phyloP scores from a whole-genome alignment of 37 sponge, comb jelly and placozoan genomes.

The Spongilla lacustris region DNA sequence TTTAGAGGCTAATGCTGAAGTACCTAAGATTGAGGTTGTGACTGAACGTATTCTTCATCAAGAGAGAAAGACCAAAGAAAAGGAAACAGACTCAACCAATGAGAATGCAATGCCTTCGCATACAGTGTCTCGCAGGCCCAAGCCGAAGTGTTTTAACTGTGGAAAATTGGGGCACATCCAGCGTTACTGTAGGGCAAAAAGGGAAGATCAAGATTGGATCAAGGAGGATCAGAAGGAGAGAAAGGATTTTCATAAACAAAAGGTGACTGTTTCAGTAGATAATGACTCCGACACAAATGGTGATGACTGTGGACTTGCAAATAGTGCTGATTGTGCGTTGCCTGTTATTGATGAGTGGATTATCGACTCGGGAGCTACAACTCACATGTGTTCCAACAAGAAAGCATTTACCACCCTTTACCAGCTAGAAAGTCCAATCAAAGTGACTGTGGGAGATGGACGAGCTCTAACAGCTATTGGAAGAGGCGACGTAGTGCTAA shows the following conservation, averaged over 20 bases:
- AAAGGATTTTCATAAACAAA: constrained; percentile 8
- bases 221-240: not conserved
- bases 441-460: constrained; percentile 61
- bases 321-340: constrained; percentile 17
- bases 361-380: constrained; percentile 65
- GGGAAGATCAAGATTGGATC: constrained; percentile 7
- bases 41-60: constrained; percentile 46
- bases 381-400: constrained; percentile 45
- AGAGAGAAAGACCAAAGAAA: constrained; percentile 40
- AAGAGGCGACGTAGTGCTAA: constrained; percentile 27
- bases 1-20: constrained; percentile 51
- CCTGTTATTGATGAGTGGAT: constrained; percentile 37
- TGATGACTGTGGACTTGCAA: constrained; percentile 4
- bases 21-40: constrained; percentile 64
- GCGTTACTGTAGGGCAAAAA: constrained; percentile 25
- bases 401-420: constrained; percentile 18
- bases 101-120: constrained; percentile 8
- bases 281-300: constrained; percentile 19
- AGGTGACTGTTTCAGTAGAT: not conserved
- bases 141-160: constrained; percentile 40
- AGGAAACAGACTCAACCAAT: not conserved
- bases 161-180: constrained; percentile 40
- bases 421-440: constrained; percentile 6
- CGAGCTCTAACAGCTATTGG: constrained; percentile 15
- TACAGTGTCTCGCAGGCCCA: not conserved